Evolutionary conservation across 2,888 invertebrate genomes (phyloP), one percentile per base, ranked within the genome.

Genomic region (Drosophila ezoana): DNA sequence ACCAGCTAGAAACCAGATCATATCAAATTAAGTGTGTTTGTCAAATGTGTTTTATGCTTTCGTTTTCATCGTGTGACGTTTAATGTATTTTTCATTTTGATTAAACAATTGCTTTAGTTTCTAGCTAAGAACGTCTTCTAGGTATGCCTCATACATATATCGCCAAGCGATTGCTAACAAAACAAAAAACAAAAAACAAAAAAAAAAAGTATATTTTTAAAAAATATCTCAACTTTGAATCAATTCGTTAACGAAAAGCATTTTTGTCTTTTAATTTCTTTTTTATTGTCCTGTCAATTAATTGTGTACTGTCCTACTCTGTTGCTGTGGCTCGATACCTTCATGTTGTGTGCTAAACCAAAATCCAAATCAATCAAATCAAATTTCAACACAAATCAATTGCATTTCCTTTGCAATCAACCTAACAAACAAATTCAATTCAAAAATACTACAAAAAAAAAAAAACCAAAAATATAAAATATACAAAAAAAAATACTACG

Each of bases 261-360:
- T 86, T 90, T 86, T 90, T 91, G 88, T 91, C 87, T 90, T 91
- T 88, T 90, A 89, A 88, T 90, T 92, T 92, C 91, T 91, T 91
- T 91, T 85, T 85, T 85, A 85, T 85, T 92, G 91, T 91, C 91
- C 92, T 91, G 91, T 92, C 84, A 88, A 85, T 91, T 91, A 90
- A 91, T 92, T 92, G 91, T 92, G 91, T 91, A 89, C 89, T 87
- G 87, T 87, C 87, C 87, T 89, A 87, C 92, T 91, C 90, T 91
- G 92, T 92, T 91, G 92, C 92, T 92, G 92, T 92, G 91, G 91
- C 91, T 92, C 91, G 90, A 90, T 85, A 90, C 90, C 91, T 91
- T 90, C 91, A 90, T 91, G 90, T 91, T 90, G 90, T 91, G 90
- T 91, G 91, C 89, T 83, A 90, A 90, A 88, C 81, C 69, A 89